These are phyloP conservation scores for Florisuga fusca DNA, from an alignment of 2,797 vertebrate genomes.

Conservation along the genomic window DNA sequence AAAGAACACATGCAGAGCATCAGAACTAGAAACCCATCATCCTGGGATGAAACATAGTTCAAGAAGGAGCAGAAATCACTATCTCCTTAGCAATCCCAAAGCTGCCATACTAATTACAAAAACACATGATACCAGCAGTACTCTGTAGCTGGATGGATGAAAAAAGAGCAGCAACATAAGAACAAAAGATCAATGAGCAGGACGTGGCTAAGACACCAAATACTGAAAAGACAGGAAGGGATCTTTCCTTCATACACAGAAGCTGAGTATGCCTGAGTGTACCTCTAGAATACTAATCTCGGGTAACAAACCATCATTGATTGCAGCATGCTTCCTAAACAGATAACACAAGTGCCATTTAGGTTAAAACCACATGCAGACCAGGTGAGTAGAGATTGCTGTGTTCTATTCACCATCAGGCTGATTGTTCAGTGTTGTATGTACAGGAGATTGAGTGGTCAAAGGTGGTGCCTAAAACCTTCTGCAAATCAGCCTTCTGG, in stretches of 20 bases:
- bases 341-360: not conserved
- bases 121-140: not conserved
- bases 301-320: not conserved
- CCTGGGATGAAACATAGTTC: not conserved
- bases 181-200: not conserved
- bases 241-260: not conserved
- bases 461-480: not conserved
- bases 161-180: not conserved
- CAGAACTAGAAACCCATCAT: not conserved
- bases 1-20: not conserved
- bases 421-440: not conserved
- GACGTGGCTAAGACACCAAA: not conserved
- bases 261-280: not conserved
- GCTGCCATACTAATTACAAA: not conserved
- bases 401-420: not conserved
- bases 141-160: not conserved
- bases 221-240: not conserved
- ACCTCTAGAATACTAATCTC: not conserved
- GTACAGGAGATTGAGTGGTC: not conserved
- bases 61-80: not conserved
- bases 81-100: not conserved
- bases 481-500: not conserved
- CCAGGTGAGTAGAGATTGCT: not conserved
- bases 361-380: not conserved
- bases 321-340: not conserved